phyloP scores from a whole-genome alignment of 2,888 invertebrate genomes.

The Deroplatys truncata region DNA sequence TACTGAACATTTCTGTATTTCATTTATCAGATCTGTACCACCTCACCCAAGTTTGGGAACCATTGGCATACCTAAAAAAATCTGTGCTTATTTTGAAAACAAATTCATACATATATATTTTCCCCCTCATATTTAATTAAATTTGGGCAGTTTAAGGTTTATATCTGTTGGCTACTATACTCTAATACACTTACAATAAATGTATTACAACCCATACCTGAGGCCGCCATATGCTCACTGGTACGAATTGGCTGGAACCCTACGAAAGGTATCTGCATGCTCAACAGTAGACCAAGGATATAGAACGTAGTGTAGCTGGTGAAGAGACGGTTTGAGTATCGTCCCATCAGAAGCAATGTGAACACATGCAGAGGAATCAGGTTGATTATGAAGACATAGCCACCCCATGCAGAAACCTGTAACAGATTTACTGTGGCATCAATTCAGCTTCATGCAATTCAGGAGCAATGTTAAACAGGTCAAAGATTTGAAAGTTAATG shows the following conservation, averaged over 20 bases:
- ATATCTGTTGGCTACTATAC: no score
- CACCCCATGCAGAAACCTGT: slow-evolving; percentile 98
- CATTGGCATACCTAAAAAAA: no score
- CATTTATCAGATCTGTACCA: no score
- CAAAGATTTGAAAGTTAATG: no score
- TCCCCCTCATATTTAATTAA: no score
- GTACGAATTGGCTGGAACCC: slow-evolving; percentile 99
- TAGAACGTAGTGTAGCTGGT: slow-evolving; percentile 97
- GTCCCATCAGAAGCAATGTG: slow-evolving; percentile 88
- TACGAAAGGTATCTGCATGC: slow-evolving; percentile 96
- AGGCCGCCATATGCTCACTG: slow-evolving; percentile 99
- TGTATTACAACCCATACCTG: slow-evolving; percentile 52
- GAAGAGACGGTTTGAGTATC: slow-evolving; percentile 87
- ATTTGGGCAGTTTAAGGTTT: no score
- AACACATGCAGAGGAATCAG: slow-evolving; percentile 97
- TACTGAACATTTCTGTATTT: no score
- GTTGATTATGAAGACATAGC: slow-evolving; percentile 99
- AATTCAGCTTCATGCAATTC: neutral
- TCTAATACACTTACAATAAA: neutral
- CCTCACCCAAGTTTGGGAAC: no score
- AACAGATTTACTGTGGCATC: neutral
- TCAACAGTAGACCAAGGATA: slow-evolving; percentile 88
- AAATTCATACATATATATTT: no score
- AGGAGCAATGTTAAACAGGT: no score
- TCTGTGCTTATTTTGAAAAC: no score